These are phyloP conservation scores for Cyclopterus lumpus DNA, from an alignment of 2,797 vertebrate species.

Conservation along the genomic window DNA sequence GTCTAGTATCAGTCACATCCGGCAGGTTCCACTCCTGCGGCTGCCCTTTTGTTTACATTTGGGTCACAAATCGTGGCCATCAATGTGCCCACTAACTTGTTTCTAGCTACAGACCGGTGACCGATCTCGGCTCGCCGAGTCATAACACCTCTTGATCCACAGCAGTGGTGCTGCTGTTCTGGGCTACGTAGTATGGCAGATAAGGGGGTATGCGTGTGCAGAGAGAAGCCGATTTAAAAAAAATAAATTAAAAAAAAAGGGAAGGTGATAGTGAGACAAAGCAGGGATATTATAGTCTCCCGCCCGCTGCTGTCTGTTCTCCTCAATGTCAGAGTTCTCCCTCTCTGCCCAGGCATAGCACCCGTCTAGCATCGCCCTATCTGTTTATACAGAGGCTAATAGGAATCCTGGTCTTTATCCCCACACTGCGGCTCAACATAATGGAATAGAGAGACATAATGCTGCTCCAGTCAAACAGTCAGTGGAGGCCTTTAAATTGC, in stretches of 20 bases:
- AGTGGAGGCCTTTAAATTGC: slow-evolving; percentile 77
- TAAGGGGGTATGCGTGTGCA: slow-evolving; percentile 17
- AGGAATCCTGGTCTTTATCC: slow-evolving; percentile 75
- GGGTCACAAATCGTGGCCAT: not conserved
- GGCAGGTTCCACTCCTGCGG: not conserved
- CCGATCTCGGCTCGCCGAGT: slow-evolving; percentile 9
- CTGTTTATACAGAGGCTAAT: slow-evolving; percentile 78
- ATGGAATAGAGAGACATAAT: slow-evolving; percentile 80
- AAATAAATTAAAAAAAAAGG: slow-evolving; percentile 1
- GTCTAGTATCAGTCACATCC: not conserved
- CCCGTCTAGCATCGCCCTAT: slow-evolving; percentile 59
- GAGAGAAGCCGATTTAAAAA: slow-evolving; percentile 16
- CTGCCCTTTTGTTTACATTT: not conserved
- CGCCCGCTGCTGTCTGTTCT: slow-evolving; percentile 47
- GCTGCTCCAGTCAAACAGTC: slow-evolving; percentile 78
- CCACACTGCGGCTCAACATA: slow-evolving; percentile 70
- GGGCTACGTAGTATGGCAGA: slow-evolving; percentile 22
- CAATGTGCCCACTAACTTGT: slow-evolving; percentile 4
- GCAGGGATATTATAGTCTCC: slow-evolving; percentile 30
- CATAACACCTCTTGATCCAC: slow-evolving; percentile 25
- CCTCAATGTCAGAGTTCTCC: slow-evolving; percentile 66
- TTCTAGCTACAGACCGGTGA: not conserved
- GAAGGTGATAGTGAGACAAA: slow-evolving; percentile 53
- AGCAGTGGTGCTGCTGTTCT: slow-evolving; percentile 15
- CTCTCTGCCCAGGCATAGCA: slow-evolving; percentile 49